Conservation (phyloP, 2,888 invertebrate species). For the Morinoia aosen region DNA sequence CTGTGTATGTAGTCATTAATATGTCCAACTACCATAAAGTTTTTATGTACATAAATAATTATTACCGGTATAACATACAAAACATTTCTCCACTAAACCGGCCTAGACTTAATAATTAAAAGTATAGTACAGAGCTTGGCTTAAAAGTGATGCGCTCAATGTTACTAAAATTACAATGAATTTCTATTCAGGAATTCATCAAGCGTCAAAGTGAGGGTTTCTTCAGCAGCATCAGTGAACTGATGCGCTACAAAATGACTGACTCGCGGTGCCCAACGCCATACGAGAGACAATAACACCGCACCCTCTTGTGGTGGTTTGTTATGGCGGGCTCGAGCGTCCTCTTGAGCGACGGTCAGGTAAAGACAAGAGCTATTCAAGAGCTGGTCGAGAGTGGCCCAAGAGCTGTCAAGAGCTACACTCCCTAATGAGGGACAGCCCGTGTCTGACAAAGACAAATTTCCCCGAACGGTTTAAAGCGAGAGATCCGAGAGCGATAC, state of each 20-base stretch:
- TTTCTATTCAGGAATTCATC: neutral
- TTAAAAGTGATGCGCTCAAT: too few relatives aligned
- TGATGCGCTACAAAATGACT: neutral
- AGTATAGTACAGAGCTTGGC: too few relatives aligned
- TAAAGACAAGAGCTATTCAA: slow-evolving; percentile 21
- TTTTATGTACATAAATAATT: too few relatives aligned
- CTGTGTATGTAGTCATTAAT: too few relatives aligned
- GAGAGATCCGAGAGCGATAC: neutral
- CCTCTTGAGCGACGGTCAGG: slow-evolving; percentile 19
- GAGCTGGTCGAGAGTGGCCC: slow-evolving; percentile 49
- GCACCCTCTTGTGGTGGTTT: slow-evolving; percentile 22
- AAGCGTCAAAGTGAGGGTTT: neutral
- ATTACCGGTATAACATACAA: too few relatives aligned
- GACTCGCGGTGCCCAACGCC: neutral
- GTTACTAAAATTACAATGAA: too few relatives aligned
- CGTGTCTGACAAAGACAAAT: slow-evolving; percentile 23
- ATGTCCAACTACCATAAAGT: too few relatives aligned
- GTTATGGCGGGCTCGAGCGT: neutral
- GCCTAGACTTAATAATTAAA: too few relatives aligned
- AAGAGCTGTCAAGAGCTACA: slow-evolving; percentile 50
- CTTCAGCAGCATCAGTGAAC: neutral
- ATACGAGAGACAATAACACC: neutral
- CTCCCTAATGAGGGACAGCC: slow-evolving; percentile 39
- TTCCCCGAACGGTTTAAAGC: slow-evolving; percentile 23
- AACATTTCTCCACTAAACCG: too few relatives aligned